Evolutionary conservation across 2,888 invertebrate species (phyloP), one percentile per base, ranked within the genome.

Genomic region (Latrodectus elegans): DNA sequence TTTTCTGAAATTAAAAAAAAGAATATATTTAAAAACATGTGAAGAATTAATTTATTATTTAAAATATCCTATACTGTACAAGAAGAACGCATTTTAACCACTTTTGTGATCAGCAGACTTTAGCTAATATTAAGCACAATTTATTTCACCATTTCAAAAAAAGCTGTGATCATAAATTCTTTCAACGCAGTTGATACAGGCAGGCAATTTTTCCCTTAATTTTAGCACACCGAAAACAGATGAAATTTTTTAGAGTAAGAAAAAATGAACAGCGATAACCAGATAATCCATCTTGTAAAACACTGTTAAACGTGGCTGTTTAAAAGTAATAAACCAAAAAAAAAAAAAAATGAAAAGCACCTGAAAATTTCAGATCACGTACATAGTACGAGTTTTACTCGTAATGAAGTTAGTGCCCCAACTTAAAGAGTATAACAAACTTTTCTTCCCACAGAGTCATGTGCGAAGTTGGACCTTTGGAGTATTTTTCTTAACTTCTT

Each of bases 381-480:
- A 22, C 74, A 10, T 38, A 64, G 70, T 72, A 79, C 85, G 79
- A 79, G 79, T 85, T 85, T 85, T 85, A 85, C 68, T 74, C 79
- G 22, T 85, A 85, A 85, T 84, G 79, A 85, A 84, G 84, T 84
- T 84, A 84, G 78, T 72, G 60, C 78, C 67, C 74, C 84, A 79
- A 85, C 74, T 85, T 85, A 85, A 80, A 85, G 84, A 84, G 78
- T 80, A 85, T 85, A 85, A 85, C 85, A 85, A 85, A 85, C 85
- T 85, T 85, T 85, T 79, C 74, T 78, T 74, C 67, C 71, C 49
- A 38, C 72, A 17, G 38, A 68, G 49, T 68, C 71, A 77, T 77
- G 84, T 84, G 67, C 73, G 68, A 79, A 84, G 73, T 72, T 51
- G 60, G 72, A 67, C 70, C 55, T 79, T 22, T 10, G 15, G 74